phyloP scores from a whole-genome alignment of 2,113 vertebrate species.

The Dicrurus megarhynchus region DNA sequence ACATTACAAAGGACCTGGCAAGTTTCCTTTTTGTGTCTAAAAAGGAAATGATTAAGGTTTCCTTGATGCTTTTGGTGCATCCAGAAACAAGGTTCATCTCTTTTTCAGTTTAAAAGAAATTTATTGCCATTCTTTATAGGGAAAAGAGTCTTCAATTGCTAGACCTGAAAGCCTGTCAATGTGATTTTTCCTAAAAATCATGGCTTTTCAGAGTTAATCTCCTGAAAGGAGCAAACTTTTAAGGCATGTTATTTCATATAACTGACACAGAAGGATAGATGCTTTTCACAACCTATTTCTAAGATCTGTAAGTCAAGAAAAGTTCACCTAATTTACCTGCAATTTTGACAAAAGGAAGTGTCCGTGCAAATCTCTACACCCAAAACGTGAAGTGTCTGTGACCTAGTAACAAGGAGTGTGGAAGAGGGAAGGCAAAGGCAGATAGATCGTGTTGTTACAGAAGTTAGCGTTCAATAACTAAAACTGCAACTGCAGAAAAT shows the following conservation, averaged over 20 bases:
- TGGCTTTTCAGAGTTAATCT: conserved; percentile 12
- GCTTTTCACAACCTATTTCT: conserved; percentile 2
- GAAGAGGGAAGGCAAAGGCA: background rate
- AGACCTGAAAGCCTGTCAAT: conserved; percentile 6
- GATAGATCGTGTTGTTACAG: background rate
- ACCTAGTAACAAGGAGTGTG: background rate
- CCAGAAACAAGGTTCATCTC: background rate
- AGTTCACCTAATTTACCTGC: background rate
- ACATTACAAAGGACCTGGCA: background rate
- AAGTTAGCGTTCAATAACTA: rapidly evolving
- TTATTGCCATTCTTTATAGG: background rate
- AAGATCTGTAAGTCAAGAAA: background rate
- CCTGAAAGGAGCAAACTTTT: conserved; percentile 22
- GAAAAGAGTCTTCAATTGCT: background rate
- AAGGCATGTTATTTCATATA: background rate
- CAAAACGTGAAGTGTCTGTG: background rate
- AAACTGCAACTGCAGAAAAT: background rate
- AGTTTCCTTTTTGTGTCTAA: background rate
- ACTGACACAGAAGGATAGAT: background rate
- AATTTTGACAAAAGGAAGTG: background rate
- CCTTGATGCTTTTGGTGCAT: background rate
- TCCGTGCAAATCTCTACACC: background rate
- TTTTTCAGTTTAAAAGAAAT: background rate
- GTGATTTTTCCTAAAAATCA: conserved; percentile 42
- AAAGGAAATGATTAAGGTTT: background rate